Evolutionary conservation across 2,797 vertebrate genomes (phyloP).

Genomic region (Borostomias antarcticus): DNA sequence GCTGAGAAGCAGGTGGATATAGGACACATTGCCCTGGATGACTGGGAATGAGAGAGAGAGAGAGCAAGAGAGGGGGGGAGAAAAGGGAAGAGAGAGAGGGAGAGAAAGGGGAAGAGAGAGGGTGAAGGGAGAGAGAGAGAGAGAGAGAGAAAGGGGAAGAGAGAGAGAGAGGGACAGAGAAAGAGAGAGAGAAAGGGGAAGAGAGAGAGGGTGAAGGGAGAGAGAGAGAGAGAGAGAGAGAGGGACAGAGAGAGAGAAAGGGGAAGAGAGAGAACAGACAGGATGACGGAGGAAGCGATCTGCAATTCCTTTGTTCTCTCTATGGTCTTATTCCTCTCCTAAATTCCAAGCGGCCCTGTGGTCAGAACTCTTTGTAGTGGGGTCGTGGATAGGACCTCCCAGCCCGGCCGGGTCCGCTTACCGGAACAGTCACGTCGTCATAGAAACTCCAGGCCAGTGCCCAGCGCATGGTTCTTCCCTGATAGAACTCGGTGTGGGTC

Average conservation of each 20-base stretch:
- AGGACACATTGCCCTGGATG: neutral
- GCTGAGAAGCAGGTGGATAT: constrained; percentile 20
- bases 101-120: neutral
- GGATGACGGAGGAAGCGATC: neutral
- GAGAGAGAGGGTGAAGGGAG: neutral
- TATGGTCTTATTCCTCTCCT: neutral
- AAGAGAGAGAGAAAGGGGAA: neutral
- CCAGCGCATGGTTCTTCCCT: constrained; percentile 98
- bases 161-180: too few relatives aligned
- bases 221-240: neutral
- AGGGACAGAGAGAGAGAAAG: neutral
- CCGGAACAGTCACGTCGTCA: constrained; percentile 92
- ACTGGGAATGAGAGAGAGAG: neutral
- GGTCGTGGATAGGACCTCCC: neutral
- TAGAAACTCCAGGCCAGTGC: constrained; percentile 99
- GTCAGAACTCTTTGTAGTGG: neutral
- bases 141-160: neutral
- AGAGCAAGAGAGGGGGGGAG: neutral
- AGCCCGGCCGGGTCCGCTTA: constrained; percentile 70
- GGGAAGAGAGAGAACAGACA: neutral
- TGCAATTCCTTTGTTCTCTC: neutral
- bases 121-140: too few relatives aligned
- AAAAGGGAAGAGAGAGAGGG: neutral
- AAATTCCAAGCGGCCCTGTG: neutral
- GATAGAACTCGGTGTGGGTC: constrained; percentile 96